Evolutionary conservation across 2,113 vertebrate species (phyloP).

Genomic region (Cepphus grylle): DNA sequence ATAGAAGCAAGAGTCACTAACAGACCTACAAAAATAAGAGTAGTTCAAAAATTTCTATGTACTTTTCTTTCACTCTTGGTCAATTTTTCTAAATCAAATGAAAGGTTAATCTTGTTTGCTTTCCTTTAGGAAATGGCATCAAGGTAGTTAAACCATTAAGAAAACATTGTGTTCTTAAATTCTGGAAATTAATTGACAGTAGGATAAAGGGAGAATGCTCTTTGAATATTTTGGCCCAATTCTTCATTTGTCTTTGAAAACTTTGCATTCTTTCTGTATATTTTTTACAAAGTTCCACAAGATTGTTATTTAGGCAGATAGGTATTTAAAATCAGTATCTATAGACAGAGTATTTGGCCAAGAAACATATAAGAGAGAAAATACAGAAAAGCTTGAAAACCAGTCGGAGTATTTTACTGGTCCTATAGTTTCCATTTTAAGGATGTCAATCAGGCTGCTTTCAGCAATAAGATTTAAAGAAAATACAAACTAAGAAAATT

Average conservation of each 20-base stretch:
- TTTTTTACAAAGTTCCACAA: background rate
- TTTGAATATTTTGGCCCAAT: background rate
- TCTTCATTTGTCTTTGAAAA: background rate
- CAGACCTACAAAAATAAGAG: background rate
- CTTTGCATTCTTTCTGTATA: rapidly evolving
- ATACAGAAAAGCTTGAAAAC: too few species aligned
- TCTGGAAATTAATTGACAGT: background rate
- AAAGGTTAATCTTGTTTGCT: background rate
- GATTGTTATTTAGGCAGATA: background rate
- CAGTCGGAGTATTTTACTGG: too few species aligned
- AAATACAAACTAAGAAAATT: too few species aligned
- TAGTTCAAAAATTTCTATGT: background rate
- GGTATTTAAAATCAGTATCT: too few species aligned
- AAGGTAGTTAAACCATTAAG: background rate
- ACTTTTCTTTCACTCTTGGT: background rate
- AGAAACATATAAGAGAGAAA: too few species aligned
- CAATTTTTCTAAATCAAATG: background rate
- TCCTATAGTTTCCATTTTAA: too few species aligned
- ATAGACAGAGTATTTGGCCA: too few species aligned
- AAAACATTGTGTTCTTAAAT: background rate
- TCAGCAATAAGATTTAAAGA: too few species aligned
- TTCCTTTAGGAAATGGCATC: background rate
- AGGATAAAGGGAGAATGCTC: rapidly evolving
- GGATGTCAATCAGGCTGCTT: too few species aligned
- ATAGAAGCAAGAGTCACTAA: background rate